Conservation (phyloP, 1,140 invertebrate species). For the Galleria mellonella region DNA sequence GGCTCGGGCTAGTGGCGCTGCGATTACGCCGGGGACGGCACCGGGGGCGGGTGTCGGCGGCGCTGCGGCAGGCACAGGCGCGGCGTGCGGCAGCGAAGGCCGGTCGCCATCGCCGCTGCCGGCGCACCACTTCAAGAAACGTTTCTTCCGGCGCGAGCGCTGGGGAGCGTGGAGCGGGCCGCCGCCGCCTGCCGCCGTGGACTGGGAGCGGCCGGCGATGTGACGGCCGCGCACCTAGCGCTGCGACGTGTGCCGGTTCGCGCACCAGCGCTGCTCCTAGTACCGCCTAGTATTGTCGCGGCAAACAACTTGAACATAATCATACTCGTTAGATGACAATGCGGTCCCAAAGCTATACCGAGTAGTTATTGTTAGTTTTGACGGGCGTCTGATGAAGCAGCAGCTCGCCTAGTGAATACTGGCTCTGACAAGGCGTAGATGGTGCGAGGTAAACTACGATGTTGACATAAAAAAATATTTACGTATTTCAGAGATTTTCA, state of each 20-base stretch:
- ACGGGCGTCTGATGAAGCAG: too few species aligned
- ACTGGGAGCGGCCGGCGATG: slow-evolving; percentile 79
- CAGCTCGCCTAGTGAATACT: too few species aligned
- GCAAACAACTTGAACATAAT: too few species aligned
- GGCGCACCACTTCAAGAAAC: slow-evolving; percentile 85
- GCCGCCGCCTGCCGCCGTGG: slow-evolving; percentile 46
- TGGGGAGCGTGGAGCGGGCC: slow-evolving; percentile 73
- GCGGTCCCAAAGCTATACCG: too few species aligned
- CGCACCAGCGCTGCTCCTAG: slow-evolving; percentile 13
- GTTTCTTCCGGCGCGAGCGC: slow-evolving; percentile 83
- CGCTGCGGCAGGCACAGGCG: slow-evolving; percentile 50
- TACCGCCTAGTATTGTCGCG: too few species aligned
- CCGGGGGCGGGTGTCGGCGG: slow-evolving; percentile 44
- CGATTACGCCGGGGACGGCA: slow-evolving; percentile 60
- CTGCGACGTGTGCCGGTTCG: slow-evolving; percentile 24
- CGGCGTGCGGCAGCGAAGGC: slow-evolving; percentile 17
- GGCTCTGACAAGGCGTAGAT: too few species aligned
- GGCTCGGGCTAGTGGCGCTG: slow-evolving; percentile 64
- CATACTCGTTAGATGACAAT: too few species aligned
- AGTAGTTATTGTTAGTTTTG: too few species aligned
- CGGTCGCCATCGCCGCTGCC: slow-evolving; percentile 33
- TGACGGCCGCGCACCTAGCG: slow-evolving; percentile 47
- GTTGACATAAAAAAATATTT: too few species aligned
- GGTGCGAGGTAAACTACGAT: too few species aligned
- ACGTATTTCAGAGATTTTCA: too few species aligned